Evolutionary conservation across 1,140 invertebrate species (phyloP).

Genomic region (Episyrphus balteatus): DNA sequence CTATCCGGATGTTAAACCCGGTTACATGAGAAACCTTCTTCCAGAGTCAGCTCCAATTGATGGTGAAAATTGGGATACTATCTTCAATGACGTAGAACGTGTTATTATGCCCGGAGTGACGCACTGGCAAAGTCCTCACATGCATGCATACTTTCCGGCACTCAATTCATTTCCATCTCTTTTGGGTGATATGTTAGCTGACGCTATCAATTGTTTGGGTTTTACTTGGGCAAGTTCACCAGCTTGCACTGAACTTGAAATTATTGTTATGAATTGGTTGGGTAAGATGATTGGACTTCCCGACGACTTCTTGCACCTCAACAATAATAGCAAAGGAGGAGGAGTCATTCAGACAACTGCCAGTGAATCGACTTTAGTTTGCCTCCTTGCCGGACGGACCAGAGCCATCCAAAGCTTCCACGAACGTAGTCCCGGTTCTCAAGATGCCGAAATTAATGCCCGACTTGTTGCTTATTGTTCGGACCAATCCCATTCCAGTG

Average conservation of each 20-base stretch:
- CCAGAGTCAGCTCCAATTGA: slow-evolving; percentile 72
- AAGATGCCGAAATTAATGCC: slow-evolving; percentile 82
- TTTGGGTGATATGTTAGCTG: slow-evolving; percentile 91
- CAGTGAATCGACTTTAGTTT: slow-evolving; percentile 85
- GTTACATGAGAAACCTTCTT: slow-evolving; percentile 69
- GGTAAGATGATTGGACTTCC: slow-evolving; percentile 89
- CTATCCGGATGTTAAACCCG: slow-evolving; percentile 70
- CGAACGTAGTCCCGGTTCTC: slow-evolving; percentile 54
- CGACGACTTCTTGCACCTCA: slow-evolving; percentile 70
- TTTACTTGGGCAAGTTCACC: slow-evolving; percentile 90
- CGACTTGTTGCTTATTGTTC: slow-evolving; percentile 91
- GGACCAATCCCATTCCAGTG: slow-evolving; percentile 90
- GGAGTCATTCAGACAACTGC: slow-evolving; percentile 90
- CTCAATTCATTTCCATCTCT: slow-evolving; percentile 91
- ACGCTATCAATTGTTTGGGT: slow-evolving; percentile 82
- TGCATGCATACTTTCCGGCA: slow-evolving; percentile 97
- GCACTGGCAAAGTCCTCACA: slow-evolving; percentile 93
- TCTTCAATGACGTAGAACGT: slow-evolving; percentile 79
- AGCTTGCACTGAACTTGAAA: slow-evolving; percentile 93
- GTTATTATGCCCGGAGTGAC: slow-evolving; percentile 92
- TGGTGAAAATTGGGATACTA: slow-evolving; percentile 76
- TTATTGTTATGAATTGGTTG: slow-evolving; percentile 95
- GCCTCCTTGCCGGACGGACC: slow-evolving; percentile 78
- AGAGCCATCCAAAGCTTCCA: slow-evolving; percentile 62
- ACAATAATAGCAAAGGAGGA: slow-evolving; percentile 63